Evolutionary conservation across 2,888 invertebrate species (phyloP), one percentile per base, ranked within the genome.

Genomic region (Harmothoe impar): DNA sequence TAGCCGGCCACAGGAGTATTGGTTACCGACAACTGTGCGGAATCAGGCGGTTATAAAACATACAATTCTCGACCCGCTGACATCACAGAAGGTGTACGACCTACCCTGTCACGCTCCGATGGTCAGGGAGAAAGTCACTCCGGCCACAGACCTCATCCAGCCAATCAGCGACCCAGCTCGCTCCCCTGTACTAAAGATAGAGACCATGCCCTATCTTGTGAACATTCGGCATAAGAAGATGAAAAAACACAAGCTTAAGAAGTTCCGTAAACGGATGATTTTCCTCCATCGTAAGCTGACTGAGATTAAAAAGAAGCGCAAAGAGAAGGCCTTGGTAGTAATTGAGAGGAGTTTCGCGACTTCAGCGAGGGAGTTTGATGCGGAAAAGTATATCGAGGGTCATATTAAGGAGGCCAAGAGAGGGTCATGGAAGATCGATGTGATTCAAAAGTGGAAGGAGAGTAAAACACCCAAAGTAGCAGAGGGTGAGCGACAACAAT

Each of bases 221-320:
- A 89, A 89, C 20, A 92, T 93, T 25, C 52, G 93, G 33, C 92
- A 91, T 68, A 89, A 90, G 54, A 93, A 93, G 78, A 93, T 93
- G 93, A 93, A 92, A 91, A 92, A 93, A 72, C 93, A 93, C 86
- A 91, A 93, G 84, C 72, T 92, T 31, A 91, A 86, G 86, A 93
- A 91, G 90, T 89, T 92, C 89, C 72, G 92, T 12, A 93, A 93
- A 54, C 33, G 91, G 51, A 93, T 92, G 92, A 89, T 90, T 25
- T 92, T 92, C 43, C 56, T 92, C 10, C 56, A 90, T 68, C 90
- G 92, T 17, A 92, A 92, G 51, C 56, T 91, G 51, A 86, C 29
- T 17, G 89, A 78, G 33, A 90, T 89, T 43, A 93, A 92, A 72
- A n/a, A 51, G 54, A 92, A 91, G 89, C 91, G 78, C 72, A 93